Percentiles rank a stretch among this genome's conserved stretches.
Conservation (phyloP, 1,140 invertebrate genomes). For the Megalonaias nervosa region DNA sequence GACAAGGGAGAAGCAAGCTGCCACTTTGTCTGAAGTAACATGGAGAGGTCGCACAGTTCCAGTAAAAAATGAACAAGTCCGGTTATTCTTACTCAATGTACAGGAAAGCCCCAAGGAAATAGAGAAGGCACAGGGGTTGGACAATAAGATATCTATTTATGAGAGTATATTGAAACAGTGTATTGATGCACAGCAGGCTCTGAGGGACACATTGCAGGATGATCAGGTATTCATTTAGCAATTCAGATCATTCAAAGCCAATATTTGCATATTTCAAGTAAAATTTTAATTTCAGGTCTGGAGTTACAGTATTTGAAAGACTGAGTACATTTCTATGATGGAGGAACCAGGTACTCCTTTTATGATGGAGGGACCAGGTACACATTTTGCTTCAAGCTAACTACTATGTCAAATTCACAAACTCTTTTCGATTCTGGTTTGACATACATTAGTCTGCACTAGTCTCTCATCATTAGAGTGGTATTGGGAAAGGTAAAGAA, state of each 20-base stretch:
- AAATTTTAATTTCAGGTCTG: too few relatives aligned
- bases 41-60: slow-evolving; percentile 87
- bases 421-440: neutral
- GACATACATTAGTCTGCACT: too few relatives aligned
- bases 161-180: slow-evolving; percentile 95
- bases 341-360: neutral
- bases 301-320: neutral
- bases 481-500: too few relatives aligned
- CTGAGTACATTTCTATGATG: neutral
- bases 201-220: slow-evolving; percentile 87
- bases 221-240: slow-evolving; percentile 75
- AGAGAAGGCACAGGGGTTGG: slow-evolving; percentile 74
- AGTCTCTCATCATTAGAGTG: too few relatives aligned
- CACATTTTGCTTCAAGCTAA: neutral
- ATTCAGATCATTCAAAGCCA: neutral
- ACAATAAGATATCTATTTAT: slow-evolving; percentile 76
- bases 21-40: slow-evolving; percentile 86
- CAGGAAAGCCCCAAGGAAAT: slow-evolving; percentile 85
- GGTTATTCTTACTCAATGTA: slow-evolving; percentile 84
- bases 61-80: slow-evolving; percentile 87
- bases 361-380: neutral
- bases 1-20: slow-evolving; percentile 84
- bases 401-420: neutral
- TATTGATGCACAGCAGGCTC: slow-evolving; percentile 91
- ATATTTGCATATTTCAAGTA: too few relatives aligned